These are phyloP conservation scores for Bombyx mori DNA, from an alignment of 1,140 invertebrate species.

Conservation along the genomic window DNA sequence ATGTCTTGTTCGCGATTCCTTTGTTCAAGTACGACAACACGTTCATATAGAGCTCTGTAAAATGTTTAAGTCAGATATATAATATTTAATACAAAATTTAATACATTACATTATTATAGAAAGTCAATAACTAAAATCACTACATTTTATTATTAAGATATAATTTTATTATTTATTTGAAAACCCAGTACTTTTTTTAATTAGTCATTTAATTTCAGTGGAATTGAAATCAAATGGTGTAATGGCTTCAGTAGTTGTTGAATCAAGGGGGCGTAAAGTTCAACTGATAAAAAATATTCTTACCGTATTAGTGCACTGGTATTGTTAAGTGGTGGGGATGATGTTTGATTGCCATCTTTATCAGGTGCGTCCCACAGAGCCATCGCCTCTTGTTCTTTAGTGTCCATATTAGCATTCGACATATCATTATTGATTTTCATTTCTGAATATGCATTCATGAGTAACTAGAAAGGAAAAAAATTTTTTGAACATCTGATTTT, in stretches of 20 bases:
- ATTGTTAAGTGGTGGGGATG: constrained; percentile 36
- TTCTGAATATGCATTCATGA: constrained; percentile 72
- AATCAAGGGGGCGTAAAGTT: too few species aligned
- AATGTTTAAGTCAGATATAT: not conserved
- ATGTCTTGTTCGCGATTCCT: constrained; percentile 80
- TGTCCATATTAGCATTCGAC: constrained; percentile 58
- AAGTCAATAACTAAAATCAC: too few species aligned
- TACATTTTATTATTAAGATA: too few species aligned
- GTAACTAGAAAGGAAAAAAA: constrained; percentile 51
- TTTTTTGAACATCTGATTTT: too few species aligned
- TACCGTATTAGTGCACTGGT: constrained; percentile 61
- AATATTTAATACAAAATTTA: too few species aligned
- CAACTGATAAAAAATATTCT: not conserved
- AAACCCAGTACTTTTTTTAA: too few species aligned
- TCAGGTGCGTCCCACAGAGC: constrained; percentile 77
- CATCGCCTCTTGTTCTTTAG: constrained; percentile 73
- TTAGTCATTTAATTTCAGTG: too few species aligned
- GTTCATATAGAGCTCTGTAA: constrained; percentile 77
- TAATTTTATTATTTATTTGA: too few species aligned
- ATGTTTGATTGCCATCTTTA: constrained; percentile 45
- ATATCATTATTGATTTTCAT: constrained; percentile 62
- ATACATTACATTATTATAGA: too few species aligned
- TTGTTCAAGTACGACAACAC: constrained; percentile 82
- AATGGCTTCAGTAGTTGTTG: too few species aligned
- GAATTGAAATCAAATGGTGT: too few species aligned